Conservation (phyloP, 2,113 vertebrate genomes). For the Hipposideros armiger region DNA sequence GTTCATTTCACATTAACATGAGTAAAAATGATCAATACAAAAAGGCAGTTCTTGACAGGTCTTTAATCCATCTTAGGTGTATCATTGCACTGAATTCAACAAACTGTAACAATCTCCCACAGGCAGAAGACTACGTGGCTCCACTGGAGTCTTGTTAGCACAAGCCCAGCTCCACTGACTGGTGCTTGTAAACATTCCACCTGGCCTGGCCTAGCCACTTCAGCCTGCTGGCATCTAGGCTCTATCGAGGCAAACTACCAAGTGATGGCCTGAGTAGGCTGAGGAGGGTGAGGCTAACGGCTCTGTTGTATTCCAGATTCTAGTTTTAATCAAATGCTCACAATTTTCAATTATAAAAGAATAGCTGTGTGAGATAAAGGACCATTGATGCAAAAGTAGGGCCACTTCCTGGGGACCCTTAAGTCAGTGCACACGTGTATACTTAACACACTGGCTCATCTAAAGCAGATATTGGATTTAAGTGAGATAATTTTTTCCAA, state of each 20-base stretch:
- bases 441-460: slow-evolving; percentile 16
- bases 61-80: accelerated
- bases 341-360: slow-evolving; percentile 24
- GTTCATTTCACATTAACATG: background rate
- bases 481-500: slow-evolving; percentile 74
- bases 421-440: background rate
- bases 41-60: background rate
- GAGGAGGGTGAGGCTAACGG: background rate
- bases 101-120: background rate
- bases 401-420: background rate
- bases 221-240: background rate
- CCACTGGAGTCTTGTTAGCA: background rate
- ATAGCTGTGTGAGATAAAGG: background rate
- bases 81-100: background rate
- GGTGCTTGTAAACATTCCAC: background rate
- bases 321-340: background rate
- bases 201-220: background rate
- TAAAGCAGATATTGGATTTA: slow-evolving; percentile 56
- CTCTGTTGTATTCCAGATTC: background rate
- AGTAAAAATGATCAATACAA: background rate
- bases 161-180: background rate
- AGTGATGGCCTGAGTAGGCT: background rate
- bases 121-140: background rate
- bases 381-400: background rate
- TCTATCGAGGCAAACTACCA: background rate